These are phyloP conservation scores for Kuschelorhynchus macadamiae DNA, from an alignment of 2,888 invertebrate genomes.

Conservation along the genomic window DNA sequence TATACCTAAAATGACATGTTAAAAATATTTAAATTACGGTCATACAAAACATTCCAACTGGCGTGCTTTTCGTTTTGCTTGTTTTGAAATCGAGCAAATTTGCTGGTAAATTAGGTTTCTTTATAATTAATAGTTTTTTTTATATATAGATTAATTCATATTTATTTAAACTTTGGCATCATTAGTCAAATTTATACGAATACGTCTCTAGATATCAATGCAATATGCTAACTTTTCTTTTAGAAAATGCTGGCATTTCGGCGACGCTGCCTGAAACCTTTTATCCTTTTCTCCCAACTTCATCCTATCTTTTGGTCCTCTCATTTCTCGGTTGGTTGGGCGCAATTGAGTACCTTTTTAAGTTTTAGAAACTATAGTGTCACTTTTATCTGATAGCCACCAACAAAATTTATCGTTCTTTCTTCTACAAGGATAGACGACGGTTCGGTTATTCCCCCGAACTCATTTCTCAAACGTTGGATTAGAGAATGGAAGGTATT, in stretches of 20 bases:
- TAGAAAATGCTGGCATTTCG: not conserved
- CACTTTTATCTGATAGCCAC: conserved; percentile 67
- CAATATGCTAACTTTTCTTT: too few relatives aligned
- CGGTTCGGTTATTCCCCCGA: conserved; percentile 18
- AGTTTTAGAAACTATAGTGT: conserved; percentile 69
- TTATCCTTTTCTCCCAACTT: conserved; percentile 42
- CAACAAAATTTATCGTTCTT: conserved; percentile 62
- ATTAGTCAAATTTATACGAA: too few relatives aligned
- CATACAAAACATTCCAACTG: too few relatives aligned
- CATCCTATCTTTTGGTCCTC: conserved; percentile 65
- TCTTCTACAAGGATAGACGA: conserved; percentile 37
- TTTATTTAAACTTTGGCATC: too few relatives aligned
- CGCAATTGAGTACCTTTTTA: conserved; percentile 68
- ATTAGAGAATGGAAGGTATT: conserved; percentile 14
- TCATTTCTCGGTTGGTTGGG: conserved; percentile 69
- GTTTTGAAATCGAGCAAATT: too few relatives aligned
- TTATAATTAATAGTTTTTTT: too few relatives aligned
- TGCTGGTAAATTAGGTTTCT: too few relatives aligned
- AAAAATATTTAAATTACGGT: too few relatives aligned
- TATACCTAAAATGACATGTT: too few relatives aligned
- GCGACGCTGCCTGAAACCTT: conserved; percentile 33
- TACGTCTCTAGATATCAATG: too few relatives aligned
- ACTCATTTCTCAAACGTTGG: conserved; percentile 33
- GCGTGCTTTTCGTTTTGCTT: too few relatives aligned
- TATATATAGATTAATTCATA: too few relatives aligned